phyloP scores from a whole-genome alignment of 2,888 invertebrate species.

The Elmis aenea region DNA sequence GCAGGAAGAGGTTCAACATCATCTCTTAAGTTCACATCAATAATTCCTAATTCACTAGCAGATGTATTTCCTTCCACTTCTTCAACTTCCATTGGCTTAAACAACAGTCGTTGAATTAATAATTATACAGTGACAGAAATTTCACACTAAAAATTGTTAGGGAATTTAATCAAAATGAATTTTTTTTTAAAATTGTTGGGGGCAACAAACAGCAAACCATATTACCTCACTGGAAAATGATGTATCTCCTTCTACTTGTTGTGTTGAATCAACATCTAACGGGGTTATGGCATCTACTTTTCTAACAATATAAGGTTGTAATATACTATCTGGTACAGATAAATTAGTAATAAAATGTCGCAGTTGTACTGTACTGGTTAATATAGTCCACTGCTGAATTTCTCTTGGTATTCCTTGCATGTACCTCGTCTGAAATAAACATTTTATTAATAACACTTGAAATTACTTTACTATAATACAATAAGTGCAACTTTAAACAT shows the following conservation, averaged over 20 bases:
- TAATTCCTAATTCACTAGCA: slow-evolving; percentile 17
- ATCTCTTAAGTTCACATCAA: slow-evolving; percentile 22
- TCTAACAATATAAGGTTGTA: slow-evolving; percentile 39
- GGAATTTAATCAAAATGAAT: no score
- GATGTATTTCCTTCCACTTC: slow-evolving; percentile 31
- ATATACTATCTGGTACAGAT: slow-evolving; percentile 31
- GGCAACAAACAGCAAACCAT: no score
- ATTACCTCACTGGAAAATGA: no score
- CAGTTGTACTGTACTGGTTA: slow-evolving; percentile 34
- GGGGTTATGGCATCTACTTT: slow-evolving; percentile 29
- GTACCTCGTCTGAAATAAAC: slow-evolving; percentile 31
- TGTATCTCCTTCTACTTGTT: no score
- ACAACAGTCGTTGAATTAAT: no score
- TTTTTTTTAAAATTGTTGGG: no score
- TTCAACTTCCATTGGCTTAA: slow-evolving; percentile 53
- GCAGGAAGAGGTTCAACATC: slow-evolving; percentile 47
- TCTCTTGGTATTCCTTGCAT: slow-evolving; percentile 37
- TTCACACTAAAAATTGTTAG: no score
- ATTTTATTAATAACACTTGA: slow-evolving; percentile 4
- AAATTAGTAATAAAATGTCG: slow-evolving; percentile 34
- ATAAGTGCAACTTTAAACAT: slow-evolving; percentile 2
- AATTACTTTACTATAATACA: background rate
- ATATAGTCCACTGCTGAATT: slow-evolving; percentile 40
- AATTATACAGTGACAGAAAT: no score
- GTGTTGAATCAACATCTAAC: no score